Evolutionary conservation across 2,888 invertebrate genomes (phyloP), one percentile per base, ranked within the genome.

Genomic region (Aspidiotus rigidus): DNA sequence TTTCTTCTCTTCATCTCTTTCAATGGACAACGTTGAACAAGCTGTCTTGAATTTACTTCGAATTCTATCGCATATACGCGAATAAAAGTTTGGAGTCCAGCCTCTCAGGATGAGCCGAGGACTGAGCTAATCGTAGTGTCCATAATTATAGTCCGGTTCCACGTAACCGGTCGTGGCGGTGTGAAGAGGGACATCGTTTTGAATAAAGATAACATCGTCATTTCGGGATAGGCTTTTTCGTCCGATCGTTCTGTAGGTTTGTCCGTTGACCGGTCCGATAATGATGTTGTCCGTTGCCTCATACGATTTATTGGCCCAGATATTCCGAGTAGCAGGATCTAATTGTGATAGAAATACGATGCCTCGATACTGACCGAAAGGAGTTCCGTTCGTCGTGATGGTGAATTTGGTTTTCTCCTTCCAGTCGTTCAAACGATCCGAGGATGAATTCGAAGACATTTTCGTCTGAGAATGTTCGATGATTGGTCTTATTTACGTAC

Each of bases 331-430:
- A 39, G 28, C 59, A 8, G 66, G 66, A 40, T 56, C 66, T n/a
- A 66, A 16, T 28, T 66, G 66, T 8, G 66, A 66, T 59, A 66
- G 66, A 59, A 66, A 66, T 44, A 66, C 66, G 42, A 66, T 66
- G 42, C 66, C 66, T 44, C 66, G 42, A 42, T 66, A 66, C 49
- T 66, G 66, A 57, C 66, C 66, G 42, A 66, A 66, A 28, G 66
- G 66, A 17, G 66, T 66, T 7, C 66, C 66, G 39, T 66, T 66
- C n/a, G 66, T 66, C 57, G 66, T 66, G 41, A 66, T 66, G 41
- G 66, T 66, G 57, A 66, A 66, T 49, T 57, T 57, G 41, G 66
- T 66, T 66, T 57, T 66, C 59, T 66, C 66, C 49, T 59, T 59
- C 59, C 59, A 59, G 39, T 11, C 49, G 49, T 49, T 49, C 49